phyloP scores from a whole-genome alignment of 2,113 vertebrate genomes.

The Periophthalmus modestus region DNA sequence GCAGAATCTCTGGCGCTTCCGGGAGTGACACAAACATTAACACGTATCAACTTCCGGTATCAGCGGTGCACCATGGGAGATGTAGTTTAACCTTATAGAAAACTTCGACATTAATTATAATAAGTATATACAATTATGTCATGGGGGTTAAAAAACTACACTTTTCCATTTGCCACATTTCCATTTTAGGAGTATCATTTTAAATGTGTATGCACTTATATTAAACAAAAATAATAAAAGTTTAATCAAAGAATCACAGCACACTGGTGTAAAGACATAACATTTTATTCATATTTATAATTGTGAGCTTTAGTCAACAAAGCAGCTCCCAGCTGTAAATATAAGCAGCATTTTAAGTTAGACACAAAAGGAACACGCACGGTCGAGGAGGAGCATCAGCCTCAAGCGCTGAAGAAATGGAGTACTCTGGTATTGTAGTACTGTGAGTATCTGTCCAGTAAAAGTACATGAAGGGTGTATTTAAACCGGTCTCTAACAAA shows the following conservation, averaged over 20 bases:
- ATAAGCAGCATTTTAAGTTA: slow-evolving; percentile 64
- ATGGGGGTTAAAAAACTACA: too few relatives aligned
- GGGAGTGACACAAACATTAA: slow-evolving; percentile 59
- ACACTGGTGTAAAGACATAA: slow-evolving; percentile 27
- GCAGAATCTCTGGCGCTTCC: slow-evolving; percentile 48
- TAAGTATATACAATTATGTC: too few relatives aligned
- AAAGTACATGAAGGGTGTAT: background rate
- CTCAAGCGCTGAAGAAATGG: background rate
- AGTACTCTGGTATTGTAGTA: background rate
- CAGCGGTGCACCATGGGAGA: slow-evolving; percentile 37
- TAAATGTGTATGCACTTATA: too few relatives aligned
- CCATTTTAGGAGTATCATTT: too few relatives aligned
- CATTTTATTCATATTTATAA: slow-evolving; percentile 64
- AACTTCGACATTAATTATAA: too few relatives aligned
- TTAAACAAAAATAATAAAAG: too few relatives aligned
- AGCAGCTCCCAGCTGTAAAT: slow-evolving; percentile 32
- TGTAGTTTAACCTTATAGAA: slow-evolving; percentile 41
- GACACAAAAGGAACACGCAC: slow-evolving; percentile 5
- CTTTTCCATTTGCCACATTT: too few relatives aligned
- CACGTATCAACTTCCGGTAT: slow-evolving; percentile 68
- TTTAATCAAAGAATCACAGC: background rate
- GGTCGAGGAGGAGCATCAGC: slow-evolving; percentile 2
- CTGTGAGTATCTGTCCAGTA: background rate
- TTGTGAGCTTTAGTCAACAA: slow-evolving; percentile 51
- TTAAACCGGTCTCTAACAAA: slow-evolving; percentile 83